A percentile compares a stretch with the other conserved stretches of the same genome.
These are phyloP conservation scores for Trachelipus rathkii DNA, from an alignment of 1,140 invertebrate genomes.

Conservation along the genomic window DNA sequence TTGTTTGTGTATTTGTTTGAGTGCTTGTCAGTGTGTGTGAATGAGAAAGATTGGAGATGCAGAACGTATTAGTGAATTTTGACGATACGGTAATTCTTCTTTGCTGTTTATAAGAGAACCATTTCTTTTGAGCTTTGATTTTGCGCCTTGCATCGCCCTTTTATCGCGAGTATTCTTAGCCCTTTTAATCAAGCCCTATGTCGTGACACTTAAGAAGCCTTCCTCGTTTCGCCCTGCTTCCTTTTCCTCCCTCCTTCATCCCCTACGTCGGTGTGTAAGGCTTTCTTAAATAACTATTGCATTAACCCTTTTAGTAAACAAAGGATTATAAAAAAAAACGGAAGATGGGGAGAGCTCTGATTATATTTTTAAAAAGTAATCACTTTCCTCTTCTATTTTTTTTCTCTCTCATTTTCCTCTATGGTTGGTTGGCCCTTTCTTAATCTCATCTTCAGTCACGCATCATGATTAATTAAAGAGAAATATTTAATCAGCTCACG, in stretches of 20 bases:
- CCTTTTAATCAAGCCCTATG: not conserved
- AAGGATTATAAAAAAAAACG: not conserved
- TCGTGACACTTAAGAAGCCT: not conserved
- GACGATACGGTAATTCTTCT: too few species aligned
- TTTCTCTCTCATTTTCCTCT: not conserved
- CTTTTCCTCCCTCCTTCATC: not conserved
- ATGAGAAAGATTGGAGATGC: too few species aligned
- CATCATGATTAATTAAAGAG: too few species aligned
- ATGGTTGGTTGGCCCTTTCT: too few species aligned
- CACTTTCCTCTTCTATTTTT: not conserved
- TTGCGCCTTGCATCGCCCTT: not conserved
- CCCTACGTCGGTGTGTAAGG: too few species aligned
- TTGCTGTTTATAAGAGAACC: too few species aligned
- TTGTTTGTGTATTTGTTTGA: too few species aligned
- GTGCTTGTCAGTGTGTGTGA: too few species aligned
- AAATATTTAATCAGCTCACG: too few species aligned
- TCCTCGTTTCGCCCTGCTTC: not conserved
- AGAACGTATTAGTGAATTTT: too few species aligned
- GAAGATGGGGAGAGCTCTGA: not conserved
- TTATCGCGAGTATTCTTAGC: not conserved
- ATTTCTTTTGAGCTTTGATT: not conserved
- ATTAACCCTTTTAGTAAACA: not conserved
- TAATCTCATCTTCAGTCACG: not conserved
- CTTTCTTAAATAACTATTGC: not conserved
- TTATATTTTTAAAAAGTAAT: too few species aligned